A percentile compares a stretch with the other conserved stretches of the same genome.
These are phyloP conservation scores for Hyalella azteca DNA, from an alignment of 2,888 invertebrate genomes.

Conservation along the genomic window DNA sequence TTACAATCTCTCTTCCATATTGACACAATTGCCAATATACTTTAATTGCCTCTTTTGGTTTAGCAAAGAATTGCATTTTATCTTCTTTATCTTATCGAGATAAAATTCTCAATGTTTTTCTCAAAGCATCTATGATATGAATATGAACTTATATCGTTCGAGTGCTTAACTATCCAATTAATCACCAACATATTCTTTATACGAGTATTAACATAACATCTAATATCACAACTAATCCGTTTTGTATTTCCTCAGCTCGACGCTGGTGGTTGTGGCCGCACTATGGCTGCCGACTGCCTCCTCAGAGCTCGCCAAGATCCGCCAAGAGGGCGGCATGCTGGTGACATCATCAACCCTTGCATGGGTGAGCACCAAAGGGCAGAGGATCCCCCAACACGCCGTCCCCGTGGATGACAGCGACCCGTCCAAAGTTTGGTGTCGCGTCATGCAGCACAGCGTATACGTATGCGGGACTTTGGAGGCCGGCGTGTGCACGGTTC, in stretches of 20 bases:
- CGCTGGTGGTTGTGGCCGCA: not conserved
- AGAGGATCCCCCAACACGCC: slow-evolving; percentile 39
- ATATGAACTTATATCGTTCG: too few relatives aligned
- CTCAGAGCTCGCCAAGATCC: slow-evolving; percentile 49
- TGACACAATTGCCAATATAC: too few relatives aligned
- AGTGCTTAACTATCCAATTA: too few relatives aligned
- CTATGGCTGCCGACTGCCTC: slow-evolving; percentile 34
- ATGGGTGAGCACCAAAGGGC: slow-evolving; percentile 40
- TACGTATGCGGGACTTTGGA: slow-evolving; percentile 51
- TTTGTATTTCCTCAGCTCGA: not conserved
- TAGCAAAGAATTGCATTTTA: too few relatives aligned
- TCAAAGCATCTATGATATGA: too few relatives aligned
- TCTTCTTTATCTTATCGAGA: too few relatives aligned
- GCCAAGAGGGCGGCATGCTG: slow-evolving; percentile 49
- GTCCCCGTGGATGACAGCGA: slow-evolving; percentile 48
- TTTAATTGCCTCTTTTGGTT: too few relatives aligned
- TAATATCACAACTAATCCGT: too few relatives aligned
- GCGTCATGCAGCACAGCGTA: slow-evolving; percentile 45
- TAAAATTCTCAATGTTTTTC: too few relatives aligned
- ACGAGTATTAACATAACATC: too few relatives aligned
- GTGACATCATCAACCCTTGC: slow-evolving; percentile 53
- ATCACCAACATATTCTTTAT: too few relatives aligned
- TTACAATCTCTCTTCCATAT: too few relatives aligned
- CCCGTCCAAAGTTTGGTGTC: slow-evolving; percentile 53
- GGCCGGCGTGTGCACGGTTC: slow-evolving; percentile 50